Evolutionary conservation across 2,797 vertebrate species (phyloP), one percentile per base, ranked within the genome.

Genomic region (Acomys russatus): DNA sequence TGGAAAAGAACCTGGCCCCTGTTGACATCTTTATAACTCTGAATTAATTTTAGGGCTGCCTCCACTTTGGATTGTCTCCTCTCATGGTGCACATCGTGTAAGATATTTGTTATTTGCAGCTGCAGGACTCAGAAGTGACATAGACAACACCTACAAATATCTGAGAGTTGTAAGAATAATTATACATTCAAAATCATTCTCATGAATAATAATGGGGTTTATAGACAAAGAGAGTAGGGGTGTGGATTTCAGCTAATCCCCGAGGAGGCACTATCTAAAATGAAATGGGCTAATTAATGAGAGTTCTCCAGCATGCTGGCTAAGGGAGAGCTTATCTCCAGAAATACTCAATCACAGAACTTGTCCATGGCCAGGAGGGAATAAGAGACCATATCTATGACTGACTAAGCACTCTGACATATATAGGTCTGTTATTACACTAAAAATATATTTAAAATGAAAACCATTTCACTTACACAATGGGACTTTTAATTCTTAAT

Each of bases 391-490:
- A 28, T 49, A 0, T 86, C 61, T 91, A n/a, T 68, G 78, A 90
- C 22, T 77, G 17, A 77, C 23, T 74, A 92, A 87, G 92, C 11
- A 79, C 44, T 15, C 89, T 77, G 54, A 73, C 44, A 44, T 10
- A 77, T 78, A 3, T 54, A 80, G 18, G 20, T 77, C 61, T 89
- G 89, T 78, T 88, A 44, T 78, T 89, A 91, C 35, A 80, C 33
- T 82, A 80, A 61, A 17, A 88, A 64, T 92, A 49, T 92, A 35
- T 78, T 87, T 83, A 68, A 94, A 94, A 88, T 74, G 44, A 95
- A 91, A n/a, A 86, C 33, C 4, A 33, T 17, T 82, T 85, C 95
- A 93, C 78, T 87, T 66, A 92, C 4, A 78, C 49, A 92, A 68
- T n/a, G 23, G 80, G 80, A 94, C 51, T 61, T 87, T n/a, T 1